Conservation (phyloP, 2,113 vertebrate species). For the Mesoclemmys tuberculata region DNA sequence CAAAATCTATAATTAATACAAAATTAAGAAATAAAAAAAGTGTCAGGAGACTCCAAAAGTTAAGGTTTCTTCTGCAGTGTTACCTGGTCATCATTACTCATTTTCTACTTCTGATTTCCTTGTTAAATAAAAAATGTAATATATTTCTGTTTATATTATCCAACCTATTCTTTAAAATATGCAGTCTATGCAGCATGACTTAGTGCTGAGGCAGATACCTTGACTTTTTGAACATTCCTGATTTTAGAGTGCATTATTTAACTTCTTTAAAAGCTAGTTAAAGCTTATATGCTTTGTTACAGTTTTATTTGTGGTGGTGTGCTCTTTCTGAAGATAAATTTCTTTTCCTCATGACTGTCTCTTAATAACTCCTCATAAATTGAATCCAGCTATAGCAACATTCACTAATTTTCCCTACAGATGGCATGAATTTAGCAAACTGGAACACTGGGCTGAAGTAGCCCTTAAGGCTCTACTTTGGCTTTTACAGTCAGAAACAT, state of each 20-base stretch:
- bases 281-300: not conserved
- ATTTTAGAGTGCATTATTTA: not conserved
- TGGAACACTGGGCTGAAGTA: not conserved
- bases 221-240: not conserved
- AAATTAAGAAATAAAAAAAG: not conserved
- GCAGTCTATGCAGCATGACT: not conserved
- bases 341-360: not conserved
- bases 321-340: not conserved
- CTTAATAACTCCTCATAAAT: not conserved
- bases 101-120: not conserved
- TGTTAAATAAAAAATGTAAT: not conserved
- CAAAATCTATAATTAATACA: not conserved
- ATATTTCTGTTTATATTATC: not conserved
- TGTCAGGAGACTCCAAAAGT: not conserved
- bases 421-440: not conserved
- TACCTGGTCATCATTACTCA: not conserved
- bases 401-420: not conserved
- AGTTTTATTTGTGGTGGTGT: not conserved
- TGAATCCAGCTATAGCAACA: not conserved
- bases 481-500: not conserved
- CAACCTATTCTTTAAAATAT: not conserved
- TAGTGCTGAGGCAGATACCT: accelerated
- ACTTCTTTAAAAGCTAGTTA: not conserved
- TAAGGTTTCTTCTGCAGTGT: not conserved
- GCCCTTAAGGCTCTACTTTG: not conserved